Percentiles rank a stretch among this genome's conserved stretches.
Evolutionary conservation across 92 coral and sea anemone species (phyloP).

Genomic region (Epizoanthus rinbou): DNA sequence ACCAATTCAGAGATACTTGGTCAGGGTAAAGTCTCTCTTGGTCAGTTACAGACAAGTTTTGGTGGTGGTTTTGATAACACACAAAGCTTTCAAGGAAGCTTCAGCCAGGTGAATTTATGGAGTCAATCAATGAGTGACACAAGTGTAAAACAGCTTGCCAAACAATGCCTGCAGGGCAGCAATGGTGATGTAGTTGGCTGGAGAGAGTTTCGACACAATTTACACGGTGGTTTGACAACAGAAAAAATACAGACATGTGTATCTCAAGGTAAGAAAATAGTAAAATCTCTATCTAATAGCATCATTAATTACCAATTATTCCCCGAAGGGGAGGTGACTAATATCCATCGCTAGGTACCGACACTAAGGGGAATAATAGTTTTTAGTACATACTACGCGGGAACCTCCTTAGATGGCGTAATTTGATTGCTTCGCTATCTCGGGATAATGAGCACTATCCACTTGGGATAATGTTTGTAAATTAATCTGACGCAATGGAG

Average conservation of each 20-base stretch:
- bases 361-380: too few relatives aligned
- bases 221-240: background rate
- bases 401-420: too few relatives aligned
- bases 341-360: too few relatives aligned
- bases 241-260: background rate
- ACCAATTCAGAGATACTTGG: background rate
- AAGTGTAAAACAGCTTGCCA: background rate
- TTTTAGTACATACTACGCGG: too few relatives aligned
- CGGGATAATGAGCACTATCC: too few relatives aligned
- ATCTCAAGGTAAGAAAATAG: conserved; percentile 17
- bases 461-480: too few relatives aligned
- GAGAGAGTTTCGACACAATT: conserved; percentile 33
- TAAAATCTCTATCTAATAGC: too few relatives aligned
- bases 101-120: conserved; percentile 30
- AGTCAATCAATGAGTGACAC: background rate
- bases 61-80: conserved; percentile 7
- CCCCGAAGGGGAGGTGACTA: too few relatives aligned
- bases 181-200: conserved; percentile 1
- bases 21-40: conserved; percentile 6
- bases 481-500: too few relatives aligned
- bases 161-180: conserved; percentile 11
- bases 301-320: too few relatives aligned
- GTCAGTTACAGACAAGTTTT: conserved; percentile 9
- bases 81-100: background rate
- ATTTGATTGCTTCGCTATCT: too few relatives aligned